Base-by-base conservation (phyloP, 2,113 vertebrate species). In the Cichladusa arquata region DNA sequence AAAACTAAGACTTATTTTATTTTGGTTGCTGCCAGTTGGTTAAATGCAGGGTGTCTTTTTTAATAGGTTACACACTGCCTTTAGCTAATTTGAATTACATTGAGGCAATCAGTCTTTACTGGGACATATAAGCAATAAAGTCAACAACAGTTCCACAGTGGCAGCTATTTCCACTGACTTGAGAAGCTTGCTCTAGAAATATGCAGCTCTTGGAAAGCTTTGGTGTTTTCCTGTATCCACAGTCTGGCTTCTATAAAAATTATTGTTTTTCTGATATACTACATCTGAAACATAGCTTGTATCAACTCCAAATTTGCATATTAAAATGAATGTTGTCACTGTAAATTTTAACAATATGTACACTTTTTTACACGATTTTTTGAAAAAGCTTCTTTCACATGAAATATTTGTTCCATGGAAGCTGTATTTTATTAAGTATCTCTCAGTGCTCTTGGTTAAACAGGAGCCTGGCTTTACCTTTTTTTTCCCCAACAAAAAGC, bases 31-130 rank as follows among this genome's bases (percentile, higher is more conserved):
- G 28, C 36, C 48, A 81, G 71, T 28, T 93, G 64, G 48, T 81
- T 81, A 93, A 92, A 93, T 81, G 48, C 64, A 83, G 31, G 15
- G 15, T 92, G 48, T 86, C 69, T 84, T 93, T 17, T 92, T 90
- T 84, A 93, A 88, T 50, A 60, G 56, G 70, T 92, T 86, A 71
- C 48, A 71, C 44, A 48, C 18, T 71, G 56, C 69, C 80, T 88
- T 93, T 88, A 86, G 56, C 51, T 92, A 93, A 88, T 93, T 78
- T 92, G 82, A 90, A 74, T 92, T 88, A 64, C 40, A 65, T 86
- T 88, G 80, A 84, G 44, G 31, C 38, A 96, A 86, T 88, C 62
- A 83, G 34, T 71, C 56, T 93, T 90, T 92, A 60, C 60, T 65
- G 57, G 53, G 44, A 88, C 65, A 38, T 57, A 81, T 5, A 86